Evolutionary conservation across 2,797 vertebrate species (phyloP), one percentile per base, ranked within the genome.

Genomic region (Aulostomus chinensis): DNA sequence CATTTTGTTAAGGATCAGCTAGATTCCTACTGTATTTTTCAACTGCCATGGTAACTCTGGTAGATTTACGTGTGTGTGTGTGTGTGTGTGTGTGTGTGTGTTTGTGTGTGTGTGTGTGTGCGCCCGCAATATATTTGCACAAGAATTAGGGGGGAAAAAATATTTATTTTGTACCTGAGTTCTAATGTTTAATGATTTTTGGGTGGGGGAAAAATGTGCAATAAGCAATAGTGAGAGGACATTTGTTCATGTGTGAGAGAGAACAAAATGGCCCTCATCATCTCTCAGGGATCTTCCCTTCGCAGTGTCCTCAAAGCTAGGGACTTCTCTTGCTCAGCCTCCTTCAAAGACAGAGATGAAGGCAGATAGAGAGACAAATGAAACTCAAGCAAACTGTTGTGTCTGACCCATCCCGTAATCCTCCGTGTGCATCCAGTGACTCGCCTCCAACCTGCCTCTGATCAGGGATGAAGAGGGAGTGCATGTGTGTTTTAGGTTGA

Each of bases 1-100:
- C 85, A 68, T 84, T 88, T 87, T 89, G 84, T 88, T 86, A 87
- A 81, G 69, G 70, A 86, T 89, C 86, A 85, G 80, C 86, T 83
- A 80, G 76, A 88, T 86, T 87, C 59, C 70, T 76, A 87, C 85
- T 85, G 87, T 86, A 86, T 89, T 85, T 82, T 74, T 51, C 69
- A 80, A 87, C 73, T 87, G 87, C 86, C 86, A 91, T 89, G 86
- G 87, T 78, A 88, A 90, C 85, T 4, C 60, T 61, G 68, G 66
- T 38, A 78, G 51, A 21, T 73, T 21, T 42, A 29, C 32, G 51
- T 18, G 38, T 63, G 52, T 52, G 48, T 47, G 54, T 29, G 38
- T 43, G 28, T 45, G 31, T 16, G 55, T 39, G n/a, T 34, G 24
- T 1, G 14, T 15, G 25, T 9, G 25, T 41, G 38, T 4, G 14